Base-by-base conservation (phyloP, 2,797 vertebrate genomes). In the Bufotes viridis region DNA sequence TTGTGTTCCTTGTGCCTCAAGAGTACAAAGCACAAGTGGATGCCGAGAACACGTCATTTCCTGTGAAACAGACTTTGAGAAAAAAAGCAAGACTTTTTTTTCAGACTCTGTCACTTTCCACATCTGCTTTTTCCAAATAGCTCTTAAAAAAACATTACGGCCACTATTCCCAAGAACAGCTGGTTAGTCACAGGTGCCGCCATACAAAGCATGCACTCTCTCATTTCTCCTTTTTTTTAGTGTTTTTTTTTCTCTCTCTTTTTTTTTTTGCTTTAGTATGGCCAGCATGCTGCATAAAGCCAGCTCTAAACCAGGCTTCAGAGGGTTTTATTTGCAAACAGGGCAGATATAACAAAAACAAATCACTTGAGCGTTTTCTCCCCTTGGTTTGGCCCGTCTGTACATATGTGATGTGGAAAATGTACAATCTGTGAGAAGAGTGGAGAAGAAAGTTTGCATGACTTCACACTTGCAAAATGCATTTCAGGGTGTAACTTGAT, bases 131-230 rank as follows among this genome's bases (percentile, higher is more conserved):
- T 91, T 90, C 89, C 82, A 87, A 89, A 89, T 0, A 58, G 90
- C 0, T 0, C 82, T 87, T 82, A 84, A 92, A 90, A 90, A 92
- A 91, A 83, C 76, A 82, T 89, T 18, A 7, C 51, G 17, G 84
- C 79, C 89, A 90, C 87, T 87, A 91, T 92, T 90, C 88, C 79
- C 20, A 4, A 70, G 80, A 92, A 88, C 92, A 93, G 91, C 92
- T 93, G 92, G 80, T 61, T 88, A 90, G 81, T 88, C 93, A 92
- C 92, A 94, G 91, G 93, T 94, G 91, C n/a, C 1, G 20, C 90
- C 89, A 89, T 91, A 92, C 82, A 90, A 93, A 82, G 24, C 22
- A 79, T 89, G 82, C 42, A 78, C 88, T 78, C 72, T 55, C 60
- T 61, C 24, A 65, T 72, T 91, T 92, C 82, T 87, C 7, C 57